Conservation (phyloP, 2,797 vertebrate species). For the Buceros bicornis region DNA sequence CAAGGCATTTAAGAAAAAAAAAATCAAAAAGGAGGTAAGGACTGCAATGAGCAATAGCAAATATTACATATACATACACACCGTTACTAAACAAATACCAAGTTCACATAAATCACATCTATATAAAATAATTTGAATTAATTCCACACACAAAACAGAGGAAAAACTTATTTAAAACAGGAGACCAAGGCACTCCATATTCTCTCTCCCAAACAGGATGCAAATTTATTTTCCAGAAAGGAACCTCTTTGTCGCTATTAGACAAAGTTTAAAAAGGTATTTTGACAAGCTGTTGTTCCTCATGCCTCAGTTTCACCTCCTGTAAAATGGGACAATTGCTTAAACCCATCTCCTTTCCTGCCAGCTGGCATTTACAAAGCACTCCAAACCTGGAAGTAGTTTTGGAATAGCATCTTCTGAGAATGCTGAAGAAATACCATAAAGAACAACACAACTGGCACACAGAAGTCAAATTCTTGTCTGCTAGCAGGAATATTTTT, state of each 20-base stretch:
- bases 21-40: background rate
- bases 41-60: background rate
- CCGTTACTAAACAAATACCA: background rate
- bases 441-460: background rate
- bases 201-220: background rate
- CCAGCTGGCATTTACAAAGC: background rate
- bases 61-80: background rate
- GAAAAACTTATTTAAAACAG: fast-evolving
- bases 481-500: background rate
- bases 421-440: background rate
- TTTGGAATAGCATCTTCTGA: background rate
- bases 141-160: background rate
- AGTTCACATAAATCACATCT: background rate
- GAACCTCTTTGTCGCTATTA: background rate
- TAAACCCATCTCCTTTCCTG: background rate
- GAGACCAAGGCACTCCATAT: background rate
- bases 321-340: background rate
- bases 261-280: background rate
- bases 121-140: too few relatives aligned
- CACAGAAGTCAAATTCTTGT: background rate
- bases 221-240: background rate
- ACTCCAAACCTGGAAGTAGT: background rate
- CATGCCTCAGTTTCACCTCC: background rate
- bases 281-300: background rate
- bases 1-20: background rate